phyloP scores from a whole-genome alignment of 2,888 invertebrate genomes.

The Hyles lineata region DNA sequence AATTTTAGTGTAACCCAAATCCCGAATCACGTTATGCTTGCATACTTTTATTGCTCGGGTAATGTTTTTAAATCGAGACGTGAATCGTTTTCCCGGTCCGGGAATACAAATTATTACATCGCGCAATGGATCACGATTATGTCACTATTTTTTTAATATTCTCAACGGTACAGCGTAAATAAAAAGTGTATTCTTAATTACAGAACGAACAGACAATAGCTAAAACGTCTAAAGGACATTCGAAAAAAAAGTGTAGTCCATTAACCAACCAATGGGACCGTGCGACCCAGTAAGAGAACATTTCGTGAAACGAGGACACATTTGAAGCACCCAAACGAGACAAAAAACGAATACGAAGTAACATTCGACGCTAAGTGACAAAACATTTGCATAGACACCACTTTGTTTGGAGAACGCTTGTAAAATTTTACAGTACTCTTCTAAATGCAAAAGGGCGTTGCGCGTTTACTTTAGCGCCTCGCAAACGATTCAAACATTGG shows the following conservation, averaged over 20 bases:
- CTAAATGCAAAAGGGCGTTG: slow-evolving; percentile 65
- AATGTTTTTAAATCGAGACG: slow-evolving; percentile 22
- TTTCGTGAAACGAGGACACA: slow-evolving; percentile 4
- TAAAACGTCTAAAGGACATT: not conserved
- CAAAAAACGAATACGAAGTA: slow-evolving; percentile 24
- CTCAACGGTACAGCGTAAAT: not conserved
- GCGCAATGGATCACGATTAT: not conserved
- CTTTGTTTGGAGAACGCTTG: slow-evolving; percentile 53
- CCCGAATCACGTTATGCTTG: slow-evolving; percentile 22
- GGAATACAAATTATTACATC: slow-evolving; percentile 8
- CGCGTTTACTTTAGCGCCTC: slow-evolving; percentile 62
- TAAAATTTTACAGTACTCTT: slow-evolving; percentile 56
- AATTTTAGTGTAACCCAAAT: slow-evolving; percentile 20
- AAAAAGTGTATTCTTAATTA: not conserved
- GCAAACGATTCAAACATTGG: slow-evolving; percentile 66
- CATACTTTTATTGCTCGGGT: slow-evolving; percentile 21
- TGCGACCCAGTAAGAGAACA: not conserved
- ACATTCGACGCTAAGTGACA: slow-evolving; percentile 33
- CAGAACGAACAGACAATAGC: not conserved
- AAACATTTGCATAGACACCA: slow-evolving; percentile 49
- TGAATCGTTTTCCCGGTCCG: slow-evolving; percentile 14
- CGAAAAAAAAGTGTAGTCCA: slow-evolving; percentile 3
- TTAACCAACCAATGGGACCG: not conserved
- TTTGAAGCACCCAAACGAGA: not conserved
- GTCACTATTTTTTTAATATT: not conserved